Conservation (phyloP, 1,140 invertebrate genomes). For the Anastrepha obliqua region DNA sequence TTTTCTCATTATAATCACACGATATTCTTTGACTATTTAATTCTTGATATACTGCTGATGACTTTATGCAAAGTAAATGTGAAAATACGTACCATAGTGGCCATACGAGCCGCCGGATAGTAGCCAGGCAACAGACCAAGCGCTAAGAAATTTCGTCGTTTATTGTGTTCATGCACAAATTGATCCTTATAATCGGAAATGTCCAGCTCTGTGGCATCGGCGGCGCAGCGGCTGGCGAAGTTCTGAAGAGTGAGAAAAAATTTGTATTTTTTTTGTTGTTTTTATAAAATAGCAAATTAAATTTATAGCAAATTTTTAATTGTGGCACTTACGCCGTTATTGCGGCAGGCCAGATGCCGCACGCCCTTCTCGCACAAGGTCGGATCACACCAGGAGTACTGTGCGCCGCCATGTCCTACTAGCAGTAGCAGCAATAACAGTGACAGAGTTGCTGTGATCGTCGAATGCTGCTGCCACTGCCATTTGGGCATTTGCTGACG, state of each 20-base stretch:
- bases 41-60: background rate
- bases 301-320: background rate
- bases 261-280: background rate
- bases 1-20: background rate
- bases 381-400: slow-evolving; percentile 69
- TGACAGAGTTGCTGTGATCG: background rate
- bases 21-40: background rate
- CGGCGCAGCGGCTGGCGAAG: slow-evolving; percentile 65
- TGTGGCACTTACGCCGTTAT: slow-evolving; percentile 64
- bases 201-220: slow-evolving; percentile 68
- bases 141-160: slow-evolving; percentile 68
- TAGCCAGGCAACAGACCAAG: slow-evolving; percentile 68
- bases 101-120: slow-evolving; percentile 70
- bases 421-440: background rate
- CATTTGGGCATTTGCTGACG: background rate
- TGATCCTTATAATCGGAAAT: slow-evolving; percentile 62
- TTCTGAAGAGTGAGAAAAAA: slow-evolving; percentile 57
- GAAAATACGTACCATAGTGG: slow-evolving; percentile 66
- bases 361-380: slow-evolving; percentile 62
- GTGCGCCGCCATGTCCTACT: background rate
- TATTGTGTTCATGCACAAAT: slow-evolving; percentile 71
- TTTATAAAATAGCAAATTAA: background rate
- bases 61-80: background rate
- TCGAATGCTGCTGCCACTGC: background rate
- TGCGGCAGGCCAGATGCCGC: slow-evolving; percentile 67